Percentiles rank a stretch among this genome's conserved stretches.
Conservation (phyloP, 53 echinoderm and acorn worm genomes). For the Holothuria leucospilota region DNA sequence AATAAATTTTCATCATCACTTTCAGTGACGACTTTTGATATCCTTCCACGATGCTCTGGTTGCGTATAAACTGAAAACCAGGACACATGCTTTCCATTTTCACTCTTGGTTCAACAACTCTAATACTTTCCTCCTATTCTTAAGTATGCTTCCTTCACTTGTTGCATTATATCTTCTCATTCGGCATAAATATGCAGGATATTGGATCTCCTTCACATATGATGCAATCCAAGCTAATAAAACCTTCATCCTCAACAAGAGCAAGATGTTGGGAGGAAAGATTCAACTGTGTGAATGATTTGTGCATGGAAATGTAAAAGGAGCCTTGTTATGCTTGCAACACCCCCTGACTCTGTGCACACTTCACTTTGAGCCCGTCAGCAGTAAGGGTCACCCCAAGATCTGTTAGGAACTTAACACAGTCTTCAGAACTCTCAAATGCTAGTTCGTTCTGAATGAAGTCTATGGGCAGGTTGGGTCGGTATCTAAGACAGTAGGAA, state of each 20-base stretch:
- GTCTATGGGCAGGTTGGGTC: conserved; percentile 80
- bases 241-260: not conserved
- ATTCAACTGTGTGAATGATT: not conserved
- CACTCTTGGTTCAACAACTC: no score
- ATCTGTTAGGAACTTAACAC: conserved; percentile 80
- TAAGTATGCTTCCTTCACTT: no score
- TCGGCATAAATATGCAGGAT: no score
- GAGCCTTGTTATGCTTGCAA: conserved; percentile 18
- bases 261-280: conserved; percentile 21
- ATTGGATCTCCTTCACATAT: no score
- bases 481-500: conserved; percentile 75
- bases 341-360: conserved; percentile 75
- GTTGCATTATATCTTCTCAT: no score
- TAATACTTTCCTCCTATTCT: no score
- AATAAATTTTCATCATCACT: no score
- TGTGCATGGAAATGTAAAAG: conserved; percentile 35
- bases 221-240: no score
- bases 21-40: no score
- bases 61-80: no score
- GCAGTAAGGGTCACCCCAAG: conserved; percentile 69
- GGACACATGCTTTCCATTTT: no score
- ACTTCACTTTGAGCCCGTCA: conserved; percentile 83
- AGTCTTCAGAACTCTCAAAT: conserved; percentile 78
- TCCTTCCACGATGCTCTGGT: no score
- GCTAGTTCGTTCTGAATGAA: conserved; percentile 84